A percentile compares a stretch with the other conserved stretches of the same genome.
Evolutionary conservation across 2,113 vertebrate species (phyloP).

Genomic region (Chrysochloris asiatica): DNA sequence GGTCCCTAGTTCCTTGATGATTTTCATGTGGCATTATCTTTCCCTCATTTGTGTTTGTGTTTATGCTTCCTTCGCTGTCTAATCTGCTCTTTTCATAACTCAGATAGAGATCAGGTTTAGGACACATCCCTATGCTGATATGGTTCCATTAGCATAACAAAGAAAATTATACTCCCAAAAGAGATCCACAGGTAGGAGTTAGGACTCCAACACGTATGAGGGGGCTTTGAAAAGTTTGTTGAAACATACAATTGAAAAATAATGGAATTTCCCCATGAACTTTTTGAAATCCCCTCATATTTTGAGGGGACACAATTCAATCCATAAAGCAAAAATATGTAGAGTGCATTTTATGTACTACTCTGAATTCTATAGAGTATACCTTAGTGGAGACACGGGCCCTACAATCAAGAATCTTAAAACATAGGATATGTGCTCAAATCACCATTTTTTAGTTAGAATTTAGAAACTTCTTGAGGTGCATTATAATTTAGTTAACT

Average conservation of each 20-base stretch:
- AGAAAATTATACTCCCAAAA: background rate
- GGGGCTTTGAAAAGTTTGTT: no score
- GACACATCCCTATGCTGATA: background rate
- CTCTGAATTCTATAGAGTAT: background rate
- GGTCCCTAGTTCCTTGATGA: background rate
- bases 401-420: background rate
- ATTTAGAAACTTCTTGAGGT: slow-evolving; percentile 6
- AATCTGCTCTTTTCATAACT: background rate
- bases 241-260: no score
- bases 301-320: background rate
- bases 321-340: background rate
- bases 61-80: background rate
- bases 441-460: slow-evolving; percentile 11
- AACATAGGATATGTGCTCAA: background rate
- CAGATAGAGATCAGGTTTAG: background rate
- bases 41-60: background rate
- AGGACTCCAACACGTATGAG: background rate
- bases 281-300: no score
- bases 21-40: background rate
- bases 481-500: background rate
- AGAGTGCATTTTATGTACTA: background rate
- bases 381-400: background rate
- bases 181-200: background rate
- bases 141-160: background rate
- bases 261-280: no score